These are phyloP conservation scores for Australoheros facetus DNA, from an alignment of 2,797 vertebrate genomes.

Conservation along the genomic window DNA sequence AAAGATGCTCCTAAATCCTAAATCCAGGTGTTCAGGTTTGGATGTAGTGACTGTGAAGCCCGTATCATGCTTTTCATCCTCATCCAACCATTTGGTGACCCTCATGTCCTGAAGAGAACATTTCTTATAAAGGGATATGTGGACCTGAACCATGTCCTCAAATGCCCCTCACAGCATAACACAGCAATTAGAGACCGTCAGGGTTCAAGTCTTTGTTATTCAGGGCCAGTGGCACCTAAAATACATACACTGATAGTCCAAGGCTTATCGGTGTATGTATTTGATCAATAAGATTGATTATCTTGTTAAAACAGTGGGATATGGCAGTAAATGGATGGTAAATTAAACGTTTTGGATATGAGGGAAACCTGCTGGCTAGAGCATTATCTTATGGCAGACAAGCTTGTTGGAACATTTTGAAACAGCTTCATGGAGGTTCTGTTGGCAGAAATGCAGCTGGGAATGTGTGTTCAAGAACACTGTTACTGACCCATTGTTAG, in stretches of 20 bases:
- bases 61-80: not conserved
- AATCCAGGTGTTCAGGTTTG: not conserved
- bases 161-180: not conserved
- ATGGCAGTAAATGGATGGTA: not conserved
- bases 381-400: accelerated
- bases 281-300: no score
- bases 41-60: not conserved
- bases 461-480: no score
- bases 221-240: not conserved
- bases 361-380: not conserved
- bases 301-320: not conserved
- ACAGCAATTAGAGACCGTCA: not conserved
- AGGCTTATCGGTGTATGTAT: not conserved
- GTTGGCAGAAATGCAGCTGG: no score
- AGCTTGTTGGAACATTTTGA: not conserved
- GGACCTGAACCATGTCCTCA: not conserved
- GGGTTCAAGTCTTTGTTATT: no score
- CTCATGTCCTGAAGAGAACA: not conserved
- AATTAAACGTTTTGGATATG: not conserved
- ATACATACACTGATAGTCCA: not conserved
- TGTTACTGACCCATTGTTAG: not conserved
- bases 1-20: not conserved
- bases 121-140: not conserved
- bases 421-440: not conserved
- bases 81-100: not conserved